Evolutionary conservation across 2,888 invertebrate genomes (phyloP), one percentile per base, ranked within the genome.

Genomic region (Stenoptilia bipunctidactyla): DNA sequence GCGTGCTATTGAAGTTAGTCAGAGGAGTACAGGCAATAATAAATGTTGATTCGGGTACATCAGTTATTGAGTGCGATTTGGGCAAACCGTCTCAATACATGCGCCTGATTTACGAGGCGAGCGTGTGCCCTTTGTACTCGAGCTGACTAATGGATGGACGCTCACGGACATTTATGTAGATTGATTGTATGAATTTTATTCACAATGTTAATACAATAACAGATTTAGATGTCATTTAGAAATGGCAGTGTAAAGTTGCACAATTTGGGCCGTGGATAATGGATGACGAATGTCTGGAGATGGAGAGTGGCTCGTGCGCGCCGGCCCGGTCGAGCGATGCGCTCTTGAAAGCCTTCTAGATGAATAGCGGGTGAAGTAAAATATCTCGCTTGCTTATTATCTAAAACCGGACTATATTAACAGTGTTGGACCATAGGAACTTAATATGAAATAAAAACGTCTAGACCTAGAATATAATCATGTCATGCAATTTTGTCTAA

Each of bases 181-280:
- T 82, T 83, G 82, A 83, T 83, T 82, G 82, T 80, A 82, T 83
- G 68, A 83, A 83, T 83, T 83, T 83, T 82, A 83, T 83, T 82
- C 82, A 83, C 82, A 79, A 82, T 82, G 83, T 82, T 83, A 82
- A 83, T 82, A 82, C 82, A 82, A 68, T 80, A 82, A 82, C 82
- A 82, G 82, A 82, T 82, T 83, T 82, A 82, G 83, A 82, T 79
- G 83, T 83, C 83, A 83, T 82, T 83, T 83, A 77, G 80, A 80
- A 82, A 83, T 82, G 77, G 82, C 79, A 77, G 76, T 83, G 70
- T 80, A 79, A 80, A 83, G 74, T 83, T 83, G 82, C 74, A 80
- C 82, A 83, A 83, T 83, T 82, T 77, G 72, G 79, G 72, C 80
- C 82, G 82, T 83, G 82, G 66, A 83, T 83, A 83, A 83, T 79